phyloP scores from a whole-genome alignment of 2,888 invertebrate genomes.

The Chymomyza amoena region DNA sequence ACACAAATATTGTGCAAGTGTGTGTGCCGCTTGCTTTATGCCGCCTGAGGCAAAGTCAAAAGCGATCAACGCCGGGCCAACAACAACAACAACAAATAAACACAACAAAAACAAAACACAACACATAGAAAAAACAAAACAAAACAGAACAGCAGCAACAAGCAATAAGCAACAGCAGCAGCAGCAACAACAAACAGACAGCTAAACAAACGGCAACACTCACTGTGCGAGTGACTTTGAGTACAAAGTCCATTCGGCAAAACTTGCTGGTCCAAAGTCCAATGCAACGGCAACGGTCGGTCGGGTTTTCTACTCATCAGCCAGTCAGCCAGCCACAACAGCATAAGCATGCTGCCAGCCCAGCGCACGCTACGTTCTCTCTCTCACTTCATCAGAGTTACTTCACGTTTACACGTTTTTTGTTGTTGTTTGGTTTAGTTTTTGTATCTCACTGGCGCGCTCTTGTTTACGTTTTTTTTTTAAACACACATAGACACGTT shows the following conservation, averaged over 20 bases:
- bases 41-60: constrained; percentile 8
- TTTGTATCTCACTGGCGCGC: neutral
- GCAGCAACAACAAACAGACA: constrained; percentile 20
- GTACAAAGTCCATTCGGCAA: constrained; percentile 60
- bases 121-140: constrained; percentile 14
- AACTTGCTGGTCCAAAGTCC: constrained; percentile 16
- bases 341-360: neutral
- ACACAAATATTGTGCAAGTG: constrained; percentile 29
- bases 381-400: neutral
- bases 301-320: constrained; percentile 65
- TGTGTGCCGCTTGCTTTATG: constrained; percentile 22
- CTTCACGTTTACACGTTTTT: constrained; percentile 37
- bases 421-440: constrained; percentile 26
- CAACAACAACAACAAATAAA: constrained; percentile 17
- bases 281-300: constrained; percentile 22
- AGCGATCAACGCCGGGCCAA: neutral
- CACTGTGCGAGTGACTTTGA: constrained; percentile 55
- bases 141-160: constrained; percentile 29
- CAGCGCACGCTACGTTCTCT: constrained; percentile 13
- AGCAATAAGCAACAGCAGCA: constrained; percentile 29
- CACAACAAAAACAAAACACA: constrained; percentile 37
- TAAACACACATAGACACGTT: neutral
- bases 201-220: constrained; percentile 43
- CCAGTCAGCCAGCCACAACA: constrained; percentile 19
- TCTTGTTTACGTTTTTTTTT: neutral